Evolutionary conservation across 2,113 vertebrate species (phyloP), one percentile per base, ranked within the genome.

Genomic region (Caranx melampygus): DNA sequence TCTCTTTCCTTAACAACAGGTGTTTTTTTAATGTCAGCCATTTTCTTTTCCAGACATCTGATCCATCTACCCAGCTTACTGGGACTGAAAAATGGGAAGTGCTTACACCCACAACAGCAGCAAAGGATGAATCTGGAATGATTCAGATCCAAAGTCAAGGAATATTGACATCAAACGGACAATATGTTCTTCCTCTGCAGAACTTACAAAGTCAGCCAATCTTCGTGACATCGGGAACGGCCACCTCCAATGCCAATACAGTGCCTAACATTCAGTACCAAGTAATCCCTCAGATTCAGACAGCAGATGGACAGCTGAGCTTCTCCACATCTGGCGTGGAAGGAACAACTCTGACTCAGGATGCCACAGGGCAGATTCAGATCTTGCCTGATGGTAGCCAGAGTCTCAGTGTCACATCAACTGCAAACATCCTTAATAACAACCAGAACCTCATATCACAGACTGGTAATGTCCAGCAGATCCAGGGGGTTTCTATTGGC

Each of bases 221-320:
- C 89, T 98, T 98, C 95, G 96, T 99, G 93, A 96, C 97, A 55
- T 96, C 97, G 83, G 97, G 97, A 95, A 96, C 95, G 63, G 97
- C 98, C 86, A 91, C 95, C 77, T 96, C 96, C 77, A 96, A 97
- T 89, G 96, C 96, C 95, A 97, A 97, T 93, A 95, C 97, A 92
- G 97, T 99, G 96, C 97, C 98, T 95, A 99, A 95, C 86, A 97
- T 99, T 94, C 98, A 99, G 72, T 99, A 99, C 95, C 98, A 99
- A 97, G 97, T 99, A 93, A 98, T 99, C 95, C 98, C 98, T 95
- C 98, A 99, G 93, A 96, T 99, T 93, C 98, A 99, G 93, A 96
- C 97, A 78, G 92, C 96, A 79, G 98, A 99, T 81, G 97, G 97
- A 94, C 98, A 99, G 87, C 95, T 99, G 94, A 96, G 97, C 93